Conservation (phyloP, 2,797 vertebrate genomes). For the Todus mexicanus region DNA sequence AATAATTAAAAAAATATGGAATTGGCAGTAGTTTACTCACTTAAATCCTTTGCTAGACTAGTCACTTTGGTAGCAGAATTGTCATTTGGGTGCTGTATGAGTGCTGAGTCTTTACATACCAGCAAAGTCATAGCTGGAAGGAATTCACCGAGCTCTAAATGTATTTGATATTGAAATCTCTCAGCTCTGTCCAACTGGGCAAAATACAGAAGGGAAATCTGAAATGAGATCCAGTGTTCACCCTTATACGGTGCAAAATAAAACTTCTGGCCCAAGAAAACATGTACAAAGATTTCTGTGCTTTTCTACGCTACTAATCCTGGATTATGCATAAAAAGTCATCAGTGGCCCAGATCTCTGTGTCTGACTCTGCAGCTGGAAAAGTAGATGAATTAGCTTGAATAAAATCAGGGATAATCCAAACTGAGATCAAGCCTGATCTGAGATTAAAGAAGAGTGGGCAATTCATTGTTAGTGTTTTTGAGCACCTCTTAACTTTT, state of each 20-base stretch:
- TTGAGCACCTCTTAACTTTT: constrained; percentile 44
- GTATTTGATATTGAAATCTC: background rate
- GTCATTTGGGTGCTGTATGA: background rate
- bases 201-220: background rate
- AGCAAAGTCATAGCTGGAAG: background rate
- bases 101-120: background rate
- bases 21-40: background rate
- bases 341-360: background rate
- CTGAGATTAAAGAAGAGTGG: background rate
- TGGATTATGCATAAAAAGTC: background rate
- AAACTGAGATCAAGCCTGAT: background rate
- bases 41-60: background rate
- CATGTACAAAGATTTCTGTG: background rate
- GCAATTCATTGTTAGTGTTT: background rate
- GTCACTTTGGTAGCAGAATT: background rate
- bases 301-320: background rate
- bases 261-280: background rate
- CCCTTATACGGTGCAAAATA: background rate
- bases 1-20: background rate
- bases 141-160: background rate
- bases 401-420: background rate
- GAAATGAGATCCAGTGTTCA: background rate
- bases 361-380: background rate
- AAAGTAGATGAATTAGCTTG: background rate
- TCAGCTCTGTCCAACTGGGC: background rate